Evolutionary conservation across 64 coral and sea anemone species (phyloP).

Genomic region (Catalaphyllia jardinei): DNA sequence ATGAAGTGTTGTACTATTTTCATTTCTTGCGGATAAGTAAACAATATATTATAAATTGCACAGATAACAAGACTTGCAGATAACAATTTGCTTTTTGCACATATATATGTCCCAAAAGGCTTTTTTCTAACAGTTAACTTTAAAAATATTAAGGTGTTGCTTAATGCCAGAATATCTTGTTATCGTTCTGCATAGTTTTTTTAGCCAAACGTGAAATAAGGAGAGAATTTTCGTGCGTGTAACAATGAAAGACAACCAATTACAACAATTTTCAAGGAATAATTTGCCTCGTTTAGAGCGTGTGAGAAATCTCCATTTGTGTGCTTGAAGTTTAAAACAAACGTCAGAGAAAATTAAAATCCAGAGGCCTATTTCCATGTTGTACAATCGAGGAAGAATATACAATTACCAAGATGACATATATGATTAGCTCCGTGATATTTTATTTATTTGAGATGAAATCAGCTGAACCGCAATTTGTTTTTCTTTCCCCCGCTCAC

Average conservation of each 20-base stretch:
- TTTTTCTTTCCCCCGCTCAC: neutral
- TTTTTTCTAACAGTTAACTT: neutral
- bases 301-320: neutral
- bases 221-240: neutral
- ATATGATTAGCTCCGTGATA: neutral
- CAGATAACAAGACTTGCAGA: conserved; percentile 9
- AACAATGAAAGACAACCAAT: neutral
- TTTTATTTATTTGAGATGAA: neutral
- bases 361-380: neutral
- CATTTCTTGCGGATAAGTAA: neutral
- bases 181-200: neutral
- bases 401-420: neutral
- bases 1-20: neutral
- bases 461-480: conserved; percentile 9
- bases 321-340: neutral
- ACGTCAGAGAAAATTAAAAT: too few species aligned
- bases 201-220: neutral
- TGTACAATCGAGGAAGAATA: neutral
- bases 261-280: neutral
- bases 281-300: neutral
- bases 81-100: neutral
- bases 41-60: neutral
- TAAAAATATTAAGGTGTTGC: neutral
- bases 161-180: neutral
- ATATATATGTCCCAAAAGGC: neutral